Conservation (phyloP, 2,888 invertebrate species). For the Diadromus collaris region DNA sequence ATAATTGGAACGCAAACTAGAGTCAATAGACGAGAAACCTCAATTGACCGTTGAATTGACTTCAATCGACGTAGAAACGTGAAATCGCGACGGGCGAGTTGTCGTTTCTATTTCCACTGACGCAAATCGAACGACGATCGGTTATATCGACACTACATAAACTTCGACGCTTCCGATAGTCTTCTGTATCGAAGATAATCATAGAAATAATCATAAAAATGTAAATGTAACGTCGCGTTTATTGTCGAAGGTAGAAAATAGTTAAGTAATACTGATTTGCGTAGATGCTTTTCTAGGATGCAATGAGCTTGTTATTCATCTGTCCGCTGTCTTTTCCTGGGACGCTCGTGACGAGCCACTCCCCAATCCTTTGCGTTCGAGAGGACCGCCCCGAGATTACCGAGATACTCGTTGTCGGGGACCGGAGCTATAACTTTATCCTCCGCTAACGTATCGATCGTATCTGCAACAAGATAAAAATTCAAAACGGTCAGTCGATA, state of each 20-base stretch:
- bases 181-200: not conserved
- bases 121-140: constrained; percentile 68
- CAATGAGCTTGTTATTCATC: not conserved
- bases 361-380: constrained; percentile 46
- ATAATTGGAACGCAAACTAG: constrained; percentile 63
- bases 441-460: constrained; percentile 32
- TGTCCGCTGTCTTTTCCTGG: constrained; percentile 18
- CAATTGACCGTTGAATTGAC: constrained; percentile 70
- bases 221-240: not conserved
- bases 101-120: constrained; percentile 59
- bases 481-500: not conserved
- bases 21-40: constrained; percentile 72
- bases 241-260: constrained; percentile 1
- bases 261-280: constrained; percentile 23
- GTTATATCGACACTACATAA: constrained; percentile 24
- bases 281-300: not conserved
- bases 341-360: constrained; percentile 19
- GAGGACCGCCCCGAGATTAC: constrained; percentile 35
- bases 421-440: constrained; percentile 37
- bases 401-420: constrained; percentile 42
- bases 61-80: constrained; percentile 66
- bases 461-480: constrained; percentile 21
- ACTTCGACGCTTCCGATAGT: not conserved
- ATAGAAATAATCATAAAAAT: not conserved
- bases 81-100: constrained; percentile 10